These are phyloP conservation scores for Linnaemya tessellans DNA, from an alignment of 2,888 invertebrate genomes.

Conservation along the genomic window DNA sequence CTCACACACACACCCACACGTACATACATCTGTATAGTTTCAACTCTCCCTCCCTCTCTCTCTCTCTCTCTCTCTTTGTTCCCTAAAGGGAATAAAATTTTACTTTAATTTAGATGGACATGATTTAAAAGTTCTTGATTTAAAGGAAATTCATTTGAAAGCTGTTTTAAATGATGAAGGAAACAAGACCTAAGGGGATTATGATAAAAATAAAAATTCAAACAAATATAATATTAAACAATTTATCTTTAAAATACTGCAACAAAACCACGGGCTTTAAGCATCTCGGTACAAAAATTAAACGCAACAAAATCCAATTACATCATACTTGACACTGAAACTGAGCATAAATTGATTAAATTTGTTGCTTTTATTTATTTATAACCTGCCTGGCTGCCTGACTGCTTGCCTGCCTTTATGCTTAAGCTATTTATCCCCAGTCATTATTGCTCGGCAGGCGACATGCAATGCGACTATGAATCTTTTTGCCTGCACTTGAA, in stretches of 20 bases:
- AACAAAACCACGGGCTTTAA: background rate
- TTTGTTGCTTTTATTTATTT: slow-evolving; percentile 62
- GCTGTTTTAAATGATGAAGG: background rate
- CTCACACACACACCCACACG: slow-evolving; percentile 5
- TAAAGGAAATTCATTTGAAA: background rate
- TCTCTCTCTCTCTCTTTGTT: too few species aligned
- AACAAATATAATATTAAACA: too few species aligned
- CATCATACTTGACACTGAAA: slow-evolving; percentile 67
- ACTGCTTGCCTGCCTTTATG: background rate
- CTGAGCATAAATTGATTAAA: slow-evolving; percentile 67
- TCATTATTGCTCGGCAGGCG: slow-evolving; percentile 33
- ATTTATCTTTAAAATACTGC: background rate
- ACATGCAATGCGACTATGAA: background rate
- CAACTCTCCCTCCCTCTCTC: too few species aligned
- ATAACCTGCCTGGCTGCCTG: slow-evolving; percentile 21
- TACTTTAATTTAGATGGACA: slow-evolving; percentile 17
- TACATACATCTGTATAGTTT: background rate
- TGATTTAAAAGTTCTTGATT: background rate
- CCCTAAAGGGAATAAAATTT: slow-evolving; percentile 30
- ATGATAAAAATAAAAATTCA: background rate
- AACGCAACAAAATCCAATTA: slow-evolving; percentile 66
- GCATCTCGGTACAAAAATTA: background rate
- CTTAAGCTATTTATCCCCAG: slow-evolving; percentile 16
- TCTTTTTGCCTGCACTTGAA: slow-evolving; percentile 51
- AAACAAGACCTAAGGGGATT: background rate